Percentiles rank a stretch among this genome's conserved stretches.
Evolutionary conservation across 2,888 invertebrate genomes (phyloP).

Genomic region (Dicyrtoma fusca): DNA sequence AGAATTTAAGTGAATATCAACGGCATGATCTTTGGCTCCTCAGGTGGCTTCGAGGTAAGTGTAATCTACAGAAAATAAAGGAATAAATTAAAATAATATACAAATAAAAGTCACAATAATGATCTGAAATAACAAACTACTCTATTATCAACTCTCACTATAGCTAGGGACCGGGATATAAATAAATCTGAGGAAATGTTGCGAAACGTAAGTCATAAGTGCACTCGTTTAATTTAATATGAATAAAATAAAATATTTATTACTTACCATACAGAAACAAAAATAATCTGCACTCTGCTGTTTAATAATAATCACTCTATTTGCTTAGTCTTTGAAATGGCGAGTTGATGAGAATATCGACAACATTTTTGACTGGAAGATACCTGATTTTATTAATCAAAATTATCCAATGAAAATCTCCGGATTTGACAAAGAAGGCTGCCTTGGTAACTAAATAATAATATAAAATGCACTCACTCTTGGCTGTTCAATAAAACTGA

Average conservation of each 20-base stretch:
- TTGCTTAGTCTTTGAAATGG: conserved; percentile 36
- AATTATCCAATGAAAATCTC: conserved; percentile 44
- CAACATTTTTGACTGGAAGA: conserved; percentile 41
- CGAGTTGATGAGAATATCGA: conserved; percentile 44
- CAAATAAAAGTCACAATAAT: too few species aligned
- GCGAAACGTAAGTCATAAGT: too few species aligned
- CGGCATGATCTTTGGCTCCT: background rate
- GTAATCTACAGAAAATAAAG: background rate
- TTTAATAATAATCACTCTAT: too few species aligned
- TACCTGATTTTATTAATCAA: conserved; percentile 38
- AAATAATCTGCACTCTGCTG: too few species aligned
- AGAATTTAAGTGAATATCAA: conserved; percentile 1
- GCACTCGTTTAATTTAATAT: too few species aligned
- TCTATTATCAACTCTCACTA: background rate
- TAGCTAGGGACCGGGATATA: conserved; percentile 23
- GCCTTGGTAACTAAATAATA: conserved; percentile 39
- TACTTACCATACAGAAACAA: too few species aligned
- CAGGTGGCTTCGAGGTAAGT: conserved; percentile 12
- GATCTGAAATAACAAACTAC: too few species aligned
- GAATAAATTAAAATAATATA: background rate
- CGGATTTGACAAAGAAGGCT: conserved; percentile 49
- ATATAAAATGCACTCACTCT: too few species aligned
- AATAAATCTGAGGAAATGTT: conserved; percentile 24
- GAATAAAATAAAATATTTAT: too few species aligned
- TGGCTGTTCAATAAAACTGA: background rate